Conservation (phyloP, 2,797 vertebrate species). For the Pantherophis vulpinus region DNA sequence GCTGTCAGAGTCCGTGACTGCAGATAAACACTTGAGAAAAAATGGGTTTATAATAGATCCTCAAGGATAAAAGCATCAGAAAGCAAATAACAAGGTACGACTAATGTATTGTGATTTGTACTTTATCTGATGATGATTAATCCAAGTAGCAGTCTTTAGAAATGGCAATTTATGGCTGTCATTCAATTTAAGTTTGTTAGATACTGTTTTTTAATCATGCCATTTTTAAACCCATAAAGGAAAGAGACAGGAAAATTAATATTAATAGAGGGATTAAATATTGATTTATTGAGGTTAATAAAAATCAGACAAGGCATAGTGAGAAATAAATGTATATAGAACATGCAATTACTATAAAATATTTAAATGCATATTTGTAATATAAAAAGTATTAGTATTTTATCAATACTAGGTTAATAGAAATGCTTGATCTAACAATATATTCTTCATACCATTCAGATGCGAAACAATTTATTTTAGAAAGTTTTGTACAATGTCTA, state of each 20-base stretch:
- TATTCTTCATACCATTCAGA: not conserved
- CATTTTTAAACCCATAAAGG: not conserved
- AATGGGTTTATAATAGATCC: not conserved
- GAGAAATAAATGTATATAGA: not conserved
- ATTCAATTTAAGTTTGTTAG: not conserved
- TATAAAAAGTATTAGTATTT: not conserved
- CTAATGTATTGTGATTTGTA: not conserved
- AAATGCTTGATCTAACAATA: not conserved
- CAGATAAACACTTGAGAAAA: conserved; percentile 22
- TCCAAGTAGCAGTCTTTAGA: not conserved
- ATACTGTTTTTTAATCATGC: not conserved
- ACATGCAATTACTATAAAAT: not conserved
- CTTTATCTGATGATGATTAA: not conserved
- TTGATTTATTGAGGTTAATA: not conserved
- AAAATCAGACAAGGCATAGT: not conserved
- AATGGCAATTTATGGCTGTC: not conserved
- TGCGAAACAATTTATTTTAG: not conserved
- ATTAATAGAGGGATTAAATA: not conserved
- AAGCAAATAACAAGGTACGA: not conserved
- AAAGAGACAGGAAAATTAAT: not conserved
- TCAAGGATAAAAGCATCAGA: conserved; percentile 1
- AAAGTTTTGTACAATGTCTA: not conserved
- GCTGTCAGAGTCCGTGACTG: not conserved
- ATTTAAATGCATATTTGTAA: not conserved
- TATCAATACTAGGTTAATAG: not conserved